Evolutionary conservation across 1,140 invertebrate genomes (phyloP), one percentile per base, ranked within the genome.

Genomic region (Drosophila truncata): DNA sequence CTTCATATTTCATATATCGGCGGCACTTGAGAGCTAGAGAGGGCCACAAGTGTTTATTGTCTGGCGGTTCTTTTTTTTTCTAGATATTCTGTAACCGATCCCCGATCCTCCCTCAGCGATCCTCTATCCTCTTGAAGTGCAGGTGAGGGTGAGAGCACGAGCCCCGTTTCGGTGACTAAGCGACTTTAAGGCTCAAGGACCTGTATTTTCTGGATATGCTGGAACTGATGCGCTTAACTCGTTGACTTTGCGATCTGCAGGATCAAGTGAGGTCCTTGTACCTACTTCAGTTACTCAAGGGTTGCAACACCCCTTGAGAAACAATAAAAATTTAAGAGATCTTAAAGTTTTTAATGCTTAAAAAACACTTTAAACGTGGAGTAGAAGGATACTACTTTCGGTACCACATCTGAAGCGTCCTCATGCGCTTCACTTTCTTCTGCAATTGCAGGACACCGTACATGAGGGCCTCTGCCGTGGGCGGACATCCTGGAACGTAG

Each of bases 401-500:
- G 93, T 98, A 99, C 98, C 98, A 99, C 86, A 96, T 94, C 93
- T 99, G 98, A 9, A 96, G 71, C 2, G 94, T 94, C 80, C 95
- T 95, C 95, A 97, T 97, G 55, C 97, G 94, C 92, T 99, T 99
- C 2, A 99, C 95, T 94, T 99, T 99, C 93, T 98, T 99, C 93
- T 99, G 98, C 25, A 99, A 93, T 92, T 99, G 97, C 33, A 99
- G 93, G 39, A 99, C 93, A 69, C 97, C 98, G 93, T 99, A 99
- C 66, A 99, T 93, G 1, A 99, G 93, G 46, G 99, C 99, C 94
- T 99, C 99, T 33, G 98, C 98, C 1, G 98, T 98, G 58, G 99
- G 99, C 52, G 99, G 99, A 95, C 99, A 99, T 57, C 97, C 98
- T 81, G 99, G 99, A 42, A 99, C 98, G 93, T 99, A 99, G 88